A percentile compares a stretch with the other conserved stretches of the same genome.
Evolutionary conservation across 2,113 vertebrate genomes (phyloP).

Genomic region (Chlamydotis undulata): DNA sequence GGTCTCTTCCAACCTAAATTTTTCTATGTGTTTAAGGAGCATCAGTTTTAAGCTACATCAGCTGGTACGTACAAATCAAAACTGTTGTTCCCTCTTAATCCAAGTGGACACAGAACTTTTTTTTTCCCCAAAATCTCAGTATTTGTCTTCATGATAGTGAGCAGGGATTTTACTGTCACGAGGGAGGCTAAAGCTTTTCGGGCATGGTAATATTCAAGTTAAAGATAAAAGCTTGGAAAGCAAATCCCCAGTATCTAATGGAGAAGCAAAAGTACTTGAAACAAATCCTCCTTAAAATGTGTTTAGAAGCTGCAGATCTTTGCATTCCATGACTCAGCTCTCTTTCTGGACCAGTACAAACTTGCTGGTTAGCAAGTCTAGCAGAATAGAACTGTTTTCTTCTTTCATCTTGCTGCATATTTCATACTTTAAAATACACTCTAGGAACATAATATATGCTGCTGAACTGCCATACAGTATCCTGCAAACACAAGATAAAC

Average conservation of each 20-base stretch:
- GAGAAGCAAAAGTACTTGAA: background rate
- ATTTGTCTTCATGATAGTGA: background rate
- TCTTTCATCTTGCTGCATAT: background rate
- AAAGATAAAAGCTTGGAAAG: background rate
- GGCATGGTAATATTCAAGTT: background rate
- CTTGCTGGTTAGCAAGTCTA: too few species aligned
- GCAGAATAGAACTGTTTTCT: background rate
- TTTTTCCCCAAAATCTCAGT: background rate
- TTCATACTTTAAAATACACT: background rate
- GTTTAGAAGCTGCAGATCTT: background rate
- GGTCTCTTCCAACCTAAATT: background rate
- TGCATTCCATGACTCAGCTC: background rate
- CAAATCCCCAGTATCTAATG: background rate
- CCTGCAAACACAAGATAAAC: slow-evolving; percentile 1
- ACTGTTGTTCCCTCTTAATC: background rate
- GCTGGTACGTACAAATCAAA: background rate
- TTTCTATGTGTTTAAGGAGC: background rate
- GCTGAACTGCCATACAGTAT: background rate
- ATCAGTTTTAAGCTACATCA: background rate
- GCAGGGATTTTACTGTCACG: background rate
- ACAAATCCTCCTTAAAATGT: background rate
- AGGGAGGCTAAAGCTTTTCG: background rate
- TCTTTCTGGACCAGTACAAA: background rate
- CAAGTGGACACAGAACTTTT: background rate
- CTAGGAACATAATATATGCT: background rate